Base-by-base conservation (phyloP, 2,797 vertebrate genomes). In the Mus spretus region DNA sequence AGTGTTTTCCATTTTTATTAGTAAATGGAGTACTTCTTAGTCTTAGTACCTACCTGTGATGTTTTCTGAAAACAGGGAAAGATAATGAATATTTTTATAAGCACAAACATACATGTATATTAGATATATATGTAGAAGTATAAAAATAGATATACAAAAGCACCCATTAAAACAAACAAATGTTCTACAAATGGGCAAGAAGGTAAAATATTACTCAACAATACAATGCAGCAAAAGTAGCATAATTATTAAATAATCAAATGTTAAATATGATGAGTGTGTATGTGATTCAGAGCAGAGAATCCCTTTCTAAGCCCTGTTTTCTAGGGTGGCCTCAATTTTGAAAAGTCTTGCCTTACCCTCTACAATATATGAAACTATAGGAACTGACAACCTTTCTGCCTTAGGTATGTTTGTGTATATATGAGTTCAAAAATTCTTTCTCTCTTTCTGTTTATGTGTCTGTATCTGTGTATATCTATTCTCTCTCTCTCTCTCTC, bases 191-290 rank as follows among this genome's bases (percentile, higher is more conserved):
- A 74, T 87, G 2, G 13, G 77, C 31, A 87, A 15, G 20, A 82
- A 83, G 17, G 13, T 40, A 84, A 44, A 67, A 12, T 22, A 78
- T 55, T 94, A 78, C 55, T 94, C 9, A 93, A 59, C 12, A 74
- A 28, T 20, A n/a, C 47, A 87, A 87, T 7, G 1, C 26, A 53
- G 17, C 70, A 2, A 70, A 86, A 82, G 50, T 75, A 31, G 3
- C 44, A 0, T 90, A 57, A 31, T 88, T 14, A 55, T 74, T 26
- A 92, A 92, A 81, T 0, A 14, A 31, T 15, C 2, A 88, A 63
- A 40, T 75, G 5, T 19, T 82, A 88, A 44, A 75, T 81, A 59
- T 61, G n/a, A 28, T 63, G 57, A 40, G 22, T 63, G 57, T 44
- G 24, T 82, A 12, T 24, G 4, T 37, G 10, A 59, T 88, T 31